Percentiles rank a stretch among this genome's conserved stretches.
phyloP scores from a whole-genome alignment of 2,113 vertebrate genomes.

The Nothobranchius kuhntae region DNA sequence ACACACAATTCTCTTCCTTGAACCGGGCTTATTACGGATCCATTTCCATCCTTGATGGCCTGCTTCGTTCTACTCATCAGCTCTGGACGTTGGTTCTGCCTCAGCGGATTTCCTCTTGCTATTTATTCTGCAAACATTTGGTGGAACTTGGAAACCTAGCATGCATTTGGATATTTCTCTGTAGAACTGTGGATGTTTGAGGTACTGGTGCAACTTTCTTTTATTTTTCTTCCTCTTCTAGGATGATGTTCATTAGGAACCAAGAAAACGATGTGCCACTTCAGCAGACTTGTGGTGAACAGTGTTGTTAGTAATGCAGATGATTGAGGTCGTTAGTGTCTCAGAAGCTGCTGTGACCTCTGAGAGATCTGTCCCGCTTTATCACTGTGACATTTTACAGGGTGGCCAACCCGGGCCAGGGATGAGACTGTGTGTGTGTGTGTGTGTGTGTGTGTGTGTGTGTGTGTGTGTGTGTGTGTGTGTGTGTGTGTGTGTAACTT shows the following conservation, averaged over 20 bases:
- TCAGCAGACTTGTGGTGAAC: conserved; percentile 52
- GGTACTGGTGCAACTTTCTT: conserved; percentile 56
- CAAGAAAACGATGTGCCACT: conserved; percentile 23
- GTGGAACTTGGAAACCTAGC: conserved; percentile 36
- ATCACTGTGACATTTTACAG: conserved; percentile 41
- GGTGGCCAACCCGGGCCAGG: conserved; percentile 1
- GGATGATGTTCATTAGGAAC: conserved; percentile 48
- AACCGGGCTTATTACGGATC: conserved; percentile 36
- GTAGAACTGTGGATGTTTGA: conserved; percentile 36
- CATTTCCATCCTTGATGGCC: conserved; percentile 44
- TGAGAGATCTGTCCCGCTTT: conserved; percentile 29
- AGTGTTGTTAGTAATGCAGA: conserved; percentile 39
- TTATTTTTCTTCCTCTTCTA: conserved; percentile 11
- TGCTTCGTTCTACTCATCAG: conserved; percentile 18
- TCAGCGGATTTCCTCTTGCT: conserved; percentile 5
- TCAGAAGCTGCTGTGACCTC: conserved; percentile 15
- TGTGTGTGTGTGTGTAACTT: conserved; percentile 40
- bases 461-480: background rate
- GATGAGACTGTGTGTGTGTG: conserved; percentile 6
- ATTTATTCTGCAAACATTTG: conserved; percentile 27
- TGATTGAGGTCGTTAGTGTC: conserved; percentile 34
- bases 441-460: background rate
- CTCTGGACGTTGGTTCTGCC: conserved; percentile 24
- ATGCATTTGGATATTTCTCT: conserved; percentile 68
- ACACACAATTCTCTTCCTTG: conserved; percentile 35